phyloP scores from a whole-genome alignment of 1,140 invertebrate species.

The Neuroterus valhalla region DNA sequence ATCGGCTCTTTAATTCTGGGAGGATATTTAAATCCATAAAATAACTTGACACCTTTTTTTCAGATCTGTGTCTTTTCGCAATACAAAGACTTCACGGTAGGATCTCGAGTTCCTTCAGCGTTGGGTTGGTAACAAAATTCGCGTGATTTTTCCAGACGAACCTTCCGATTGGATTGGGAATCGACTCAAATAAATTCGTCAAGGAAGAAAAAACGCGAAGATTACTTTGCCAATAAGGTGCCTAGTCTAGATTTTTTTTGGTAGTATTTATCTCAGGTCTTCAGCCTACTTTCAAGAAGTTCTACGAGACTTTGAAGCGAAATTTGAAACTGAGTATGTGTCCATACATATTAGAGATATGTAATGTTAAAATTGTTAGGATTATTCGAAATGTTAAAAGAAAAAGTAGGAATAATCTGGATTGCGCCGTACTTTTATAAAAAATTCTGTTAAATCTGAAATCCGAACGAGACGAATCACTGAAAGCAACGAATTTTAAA shows the following conservation, averaged over 20 bases:
- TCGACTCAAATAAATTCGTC: conserved; percentile 16
- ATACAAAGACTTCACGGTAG: conserved; percentile 91
- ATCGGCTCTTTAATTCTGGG: no score
- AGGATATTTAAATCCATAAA: no score
- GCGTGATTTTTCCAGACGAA: conserved; percentile 18
- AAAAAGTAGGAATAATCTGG: not conserved
- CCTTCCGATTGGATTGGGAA: conserved; percentile 9
- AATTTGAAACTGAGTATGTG: not conserved
- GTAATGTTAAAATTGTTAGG: not conserved
- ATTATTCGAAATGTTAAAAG: not conserved
- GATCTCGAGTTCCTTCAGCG: conserved; percentile 76
- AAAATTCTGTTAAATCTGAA: not conserved
- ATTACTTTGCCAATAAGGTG: conserved; percentile 59
- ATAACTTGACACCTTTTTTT: no score
- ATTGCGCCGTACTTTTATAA: not conserved
- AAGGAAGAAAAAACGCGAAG: conserved; percentile 45
- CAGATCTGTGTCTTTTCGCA: conserved; percentile 94
- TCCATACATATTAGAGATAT: not conserved
- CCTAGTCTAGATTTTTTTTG: conserved; percentile 53
- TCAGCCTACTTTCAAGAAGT: not conserved
- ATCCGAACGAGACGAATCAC: no score
- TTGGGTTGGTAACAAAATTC: conserved; percentile 68
- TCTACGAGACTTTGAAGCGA: not conserved
- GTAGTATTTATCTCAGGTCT: conserved; percentile 41
- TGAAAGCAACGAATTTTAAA: no score